Evolutionary conservation across 2,888 invertebrate genomes (phyloP).

Genomic region (Resseliella maxima): DNA sequence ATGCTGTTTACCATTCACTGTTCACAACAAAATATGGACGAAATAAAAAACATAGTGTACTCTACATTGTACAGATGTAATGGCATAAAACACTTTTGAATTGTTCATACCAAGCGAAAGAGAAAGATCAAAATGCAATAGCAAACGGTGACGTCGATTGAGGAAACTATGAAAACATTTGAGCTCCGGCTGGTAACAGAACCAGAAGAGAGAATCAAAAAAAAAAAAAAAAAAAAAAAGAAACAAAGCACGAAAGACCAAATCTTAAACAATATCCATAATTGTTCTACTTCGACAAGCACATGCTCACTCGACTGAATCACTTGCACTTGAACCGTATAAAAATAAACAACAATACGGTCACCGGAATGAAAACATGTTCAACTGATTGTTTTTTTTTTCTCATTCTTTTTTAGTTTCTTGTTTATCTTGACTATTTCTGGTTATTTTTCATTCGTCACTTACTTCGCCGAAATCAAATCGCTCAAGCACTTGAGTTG

Average conservation of each 20-base stretch:
- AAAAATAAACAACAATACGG: conserved; percentile 51
- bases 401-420: neutral
- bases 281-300: conserved; percentile 53
- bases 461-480: neutral
- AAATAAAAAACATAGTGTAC: neutral
- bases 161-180: conserved; percentile 51
- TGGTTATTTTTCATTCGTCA: neutral
- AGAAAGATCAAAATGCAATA: neutral
- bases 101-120: neutral
- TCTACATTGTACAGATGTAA: conserved; percentile 15
- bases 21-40: neutral
- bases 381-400: neutral
- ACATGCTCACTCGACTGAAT: conserved; percentile 53
- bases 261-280: conserved; percentile 53
- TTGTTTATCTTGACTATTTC: neutral
- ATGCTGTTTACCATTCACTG: neutral
- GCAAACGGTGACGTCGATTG: conserved; percentile 47
- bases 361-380: conserved; percentile 34
- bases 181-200: neutral
- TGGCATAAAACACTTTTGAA: conserved; percentile 12
- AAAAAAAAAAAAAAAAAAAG: neutral
- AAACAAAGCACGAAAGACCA: too few relatives aligned
- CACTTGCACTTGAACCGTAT: conserved; percentile 50
- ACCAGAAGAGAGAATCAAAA: neutral
- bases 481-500: conserved; percentile 7